These are phyloP conservation scores for Pelobates cultripes DNA, from an alignment of 2,797 vertebrate genomes.

Conservation along the genomic window DNA sequence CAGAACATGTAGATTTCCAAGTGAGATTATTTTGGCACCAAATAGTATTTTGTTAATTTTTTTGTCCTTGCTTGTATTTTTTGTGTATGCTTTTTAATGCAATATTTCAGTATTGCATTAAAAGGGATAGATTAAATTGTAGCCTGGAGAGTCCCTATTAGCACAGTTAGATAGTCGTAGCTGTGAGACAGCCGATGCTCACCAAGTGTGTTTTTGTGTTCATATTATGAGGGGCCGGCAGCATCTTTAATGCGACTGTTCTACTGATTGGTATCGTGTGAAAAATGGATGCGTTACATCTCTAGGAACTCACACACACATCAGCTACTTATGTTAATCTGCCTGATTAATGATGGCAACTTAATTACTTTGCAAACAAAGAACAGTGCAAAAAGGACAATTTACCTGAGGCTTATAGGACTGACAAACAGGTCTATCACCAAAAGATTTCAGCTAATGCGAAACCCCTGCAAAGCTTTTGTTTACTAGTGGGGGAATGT, in stretches of 20 bases:
- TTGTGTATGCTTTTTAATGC: too few relatives aligned
- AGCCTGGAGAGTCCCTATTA: too few relatives aligned
- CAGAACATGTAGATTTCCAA: too few relatives aligned
- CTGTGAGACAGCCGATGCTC: neutral
- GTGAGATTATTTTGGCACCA: too few relatives aligned
- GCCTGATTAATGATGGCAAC: constrained; percentile 40
- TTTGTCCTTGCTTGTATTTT: too few relatives aligned
- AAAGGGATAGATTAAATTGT: too few relatives aligned
- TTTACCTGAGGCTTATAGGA: constrained; percentile 11
- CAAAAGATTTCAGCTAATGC: neutral
- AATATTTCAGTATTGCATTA: too few relatives aligned
- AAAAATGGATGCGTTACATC: constrained; percentile 32
- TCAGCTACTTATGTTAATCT: constrained; percentile 37
- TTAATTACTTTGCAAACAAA: constrained; percentile 39
- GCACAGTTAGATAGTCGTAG: neutral
- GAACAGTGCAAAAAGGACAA: neutral
- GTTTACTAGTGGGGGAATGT: neutral
- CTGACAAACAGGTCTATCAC: neutral
- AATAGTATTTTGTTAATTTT: too few relatives aligned
- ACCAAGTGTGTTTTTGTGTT: neutral
- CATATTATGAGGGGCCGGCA: neutral
- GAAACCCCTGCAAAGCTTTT: neutral
- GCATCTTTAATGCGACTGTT: neutral
- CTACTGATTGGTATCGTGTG: constrained; percentile 22
- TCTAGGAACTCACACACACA: constrained; percentile 11